Base-by-base conservation (phyloP, 2,797 vertebrate species). In the Xenops minutus region DNA sequence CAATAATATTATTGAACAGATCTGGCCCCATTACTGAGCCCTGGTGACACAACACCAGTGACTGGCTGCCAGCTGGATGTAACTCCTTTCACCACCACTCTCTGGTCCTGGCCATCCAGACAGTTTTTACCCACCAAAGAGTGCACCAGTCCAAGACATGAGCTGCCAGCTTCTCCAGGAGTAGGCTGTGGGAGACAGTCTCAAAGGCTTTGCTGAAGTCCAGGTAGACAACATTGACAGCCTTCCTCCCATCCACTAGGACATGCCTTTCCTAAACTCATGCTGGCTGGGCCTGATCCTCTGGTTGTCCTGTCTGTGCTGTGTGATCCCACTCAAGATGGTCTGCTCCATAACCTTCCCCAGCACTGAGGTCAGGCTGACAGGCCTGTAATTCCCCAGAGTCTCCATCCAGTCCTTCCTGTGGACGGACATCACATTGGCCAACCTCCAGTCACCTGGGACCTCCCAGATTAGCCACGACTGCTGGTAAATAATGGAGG, bases 211-310 rank as follows among this genome's bases (percentile, higher is more conserved):
- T 54, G 39, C 10, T 34, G 24, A n/a, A 44, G 36, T 16, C 58
- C 29, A 51, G 4, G 2, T 1, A 52, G 29, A 29, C 0, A 1
- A 74, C 29, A 52, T 23, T 6, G 13, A 62, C 12, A 41, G 11
- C 18, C 37, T 61, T 9, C 37, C 8, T 6, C 26, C 37, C 58
- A 39, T 61, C 59, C 27, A 61, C 27, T 29, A 30, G 37, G 26
- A 61, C 26, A 12, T 39, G 37, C 18, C 27, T 39, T 61, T 39
- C 18, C 37, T 61, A 61, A 61, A 39, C 19, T 29, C 27, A 29
- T 14, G 37, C 12, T 29, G 59, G 59, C 27, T 29, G 18, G 27
- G 37, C 12, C 36, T 39, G 36, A 61, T 39, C 37, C 27, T 11
- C 26, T 21, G 20, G 27, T 20, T 61, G 37, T 29, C 18, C 18